phyloP scores from a whole-genome alignment of 2,113 vertebrate species.

The Ammodramus savannarum region DNA sequence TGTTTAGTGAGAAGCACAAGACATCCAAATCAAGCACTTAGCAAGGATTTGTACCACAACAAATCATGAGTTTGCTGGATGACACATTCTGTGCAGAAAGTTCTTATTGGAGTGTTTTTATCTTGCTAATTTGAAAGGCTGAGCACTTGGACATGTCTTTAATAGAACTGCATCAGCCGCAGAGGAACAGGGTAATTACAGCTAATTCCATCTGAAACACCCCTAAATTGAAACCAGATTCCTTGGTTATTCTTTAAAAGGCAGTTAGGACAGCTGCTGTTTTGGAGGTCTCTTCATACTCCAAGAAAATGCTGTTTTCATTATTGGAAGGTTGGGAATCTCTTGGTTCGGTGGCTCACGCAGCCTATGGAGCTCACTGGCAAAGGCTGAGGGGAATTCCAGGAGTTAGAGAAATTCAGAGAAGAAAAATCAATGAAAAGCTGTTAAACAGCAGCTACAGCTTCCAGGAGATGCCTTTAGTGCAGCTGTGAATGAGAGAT shows the following conservation, averaged over 20 bases:
- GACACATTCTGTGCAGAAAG: not conserved
- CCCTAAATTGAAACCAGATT: not conserved
- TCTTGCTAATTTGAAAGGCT: not conserved
- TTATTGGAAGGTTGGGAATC: not conserved
- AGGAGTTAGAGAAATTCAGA: not conserved
- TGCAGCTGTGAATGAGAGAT: not conserved
- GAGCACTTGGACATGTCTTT: not conserved
- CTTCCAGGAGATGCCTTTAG: not conserved
- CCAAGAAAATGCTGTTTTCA: not conserved
- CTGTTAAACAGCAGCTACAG: not conserved
- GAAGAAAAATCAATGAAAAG: not conserved
- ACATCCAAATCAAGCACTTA: not conserved
- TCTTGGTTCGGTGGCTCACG: fast-evolving
- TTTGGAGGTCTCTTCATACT: not conserved
- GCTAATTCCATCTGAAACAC: not conserved
- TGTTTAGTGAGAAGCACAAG: not conserved
- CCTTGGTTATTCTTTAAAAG: not conserved
- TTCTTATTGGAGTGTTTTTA: not conserved
- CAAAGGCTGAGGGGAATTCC: not conserved
- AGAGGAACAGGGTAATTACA: not conserved
- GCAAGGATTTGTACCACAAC: not conserved
- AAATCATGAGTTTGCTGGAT: not conserved
- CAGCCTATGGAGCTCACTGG: not conserved
- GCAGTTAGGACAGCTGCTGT: not conserved
- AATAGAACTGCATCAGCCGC: not conserved